Base-by-base conservation (phyloP, 2,113 vertebrate species). In the Tenebrosternarchus preto region DNA sequence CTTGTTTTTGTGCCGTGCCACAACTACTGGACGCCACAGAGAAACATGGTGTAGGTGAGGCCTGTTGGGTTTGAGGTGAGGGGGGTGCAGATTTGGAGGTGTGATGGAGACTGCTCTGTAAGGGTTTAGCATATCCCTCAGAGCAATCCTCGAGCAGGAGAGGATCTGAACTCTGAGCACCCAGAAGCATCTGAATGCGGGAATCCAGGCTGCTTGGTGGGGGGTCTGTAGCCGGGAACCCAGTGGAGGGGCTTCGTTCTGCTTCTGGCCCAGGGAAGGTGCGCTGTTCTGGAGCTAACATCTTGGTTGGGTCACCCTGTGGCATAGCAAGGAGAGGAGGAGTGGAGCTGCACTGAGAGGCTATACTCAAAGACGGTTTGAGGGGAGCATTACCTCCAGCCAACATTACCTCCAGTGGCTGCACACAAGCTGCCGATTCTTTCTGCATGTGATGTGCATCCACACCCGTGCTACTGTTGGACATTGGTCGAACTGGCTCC, bases 111-210 rank as follows among this genome's bases (percentile, higher is more conserved):
- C 87, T 88, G 0, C 19, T 53, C 31, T 55, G 1, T 7, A 61
- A 27, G n/a, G 74, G 43, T 33, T 31, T 68, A 84, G 25, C n/a
- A 29, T 22, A 2, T 50, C 15, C 73, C 66, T 80, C 78, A 55
- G 69, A 63, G 50, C 4, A 25, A n/a, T 91, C 92, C 64, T 93
- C 93, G 0, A 87, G 90, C 19, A 95, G 89, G 86, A 92, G 92
- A 57, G 91, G 82, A 79, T 93, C 93, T 81, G 93, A 91, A 83
- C 92, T 92, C 84, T 94, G 85, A 25, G 70, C 94, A 83, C 94
- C 95, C 82, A 99, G 90, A 85, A 99, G 92, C 95, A 95, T 97
- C 89, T 98, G 95, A 77, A 99, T 99, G 76, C 98, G 95, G 0
- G 96, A 96, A 89, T 99, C 98, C 86, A 99, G 91, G 91, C 95